phyloP scores from a whole-genome alignment of 2,888 invertebrate species.

The Drosophila maculinotata region DNA sequence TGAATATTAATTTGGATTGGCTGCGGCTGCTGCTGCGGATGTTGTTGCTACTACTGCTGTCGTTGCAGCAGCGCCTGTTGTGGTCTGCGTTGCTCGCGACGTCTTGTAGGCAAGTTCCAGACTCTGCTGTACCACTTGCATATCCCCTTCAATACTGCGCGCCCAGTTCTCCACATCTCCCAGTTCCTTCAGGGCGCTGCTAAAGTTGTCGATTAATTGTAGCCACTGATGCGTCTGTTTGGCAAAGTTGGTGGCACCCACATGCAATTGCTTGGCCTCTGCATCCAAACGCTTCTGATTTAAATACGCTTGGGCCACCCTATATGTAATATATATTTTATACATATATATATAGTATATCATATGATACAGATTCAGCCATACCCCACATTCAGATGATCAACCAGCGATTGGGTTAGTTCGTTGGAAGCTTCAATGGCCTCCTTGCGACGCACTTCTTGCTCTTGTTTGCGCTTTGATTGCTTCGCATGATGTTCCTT shows the following conservation, averaged over 20 bases:
- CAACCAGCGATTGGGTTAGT: conserved; percentile 96
- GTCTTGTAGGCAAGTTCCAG: conserved; percentile 97
- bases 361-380: not conserved
- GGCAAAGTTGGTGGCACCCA: conserved; percentile 96
- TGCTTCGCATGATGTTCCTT: conserved; percentile 95
- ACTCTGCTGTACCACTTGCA: conserved; percentile 95
- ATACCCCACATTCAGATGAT: conserved; percentile 99
- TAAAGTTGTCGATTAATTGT: conserved; percentile 94
- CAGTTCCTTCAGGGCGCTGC: conserved; percentile 95
- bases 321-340: not conserved
- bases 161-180: conserved; percentile 99
- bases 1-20: conserved; percentile 23
- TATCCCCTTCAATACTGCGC: conserved; percentile 97
- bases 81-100: conserved; percentile 85
- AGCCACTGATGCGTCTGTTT: conserved; percentile 99
- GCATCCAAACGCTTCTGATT: conserved; percentile 99
- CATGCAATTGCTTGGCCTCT: conserved; percentile 97
- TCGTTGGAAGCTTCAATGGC: conserved; percentile 96
- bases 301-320: conserved; percentile 98
- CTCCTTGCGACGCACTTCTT: conserved; percentile 97
- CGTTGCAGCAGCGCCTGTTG: conserved; percentile 34
- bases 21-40: not conserved
- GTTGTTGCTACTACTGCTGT: conserved; percentile 10
- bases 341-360: not conserved
- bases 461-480: conserved; percentile 91